A percentile compares a stretch with the other conserved stretches of the same genome.
These are phyloP conservation scores for Ramphastos sulfuratus DNA, from an alignment of 2,113 vertebrate genomes.

Conservation along the genomic window DNA sequence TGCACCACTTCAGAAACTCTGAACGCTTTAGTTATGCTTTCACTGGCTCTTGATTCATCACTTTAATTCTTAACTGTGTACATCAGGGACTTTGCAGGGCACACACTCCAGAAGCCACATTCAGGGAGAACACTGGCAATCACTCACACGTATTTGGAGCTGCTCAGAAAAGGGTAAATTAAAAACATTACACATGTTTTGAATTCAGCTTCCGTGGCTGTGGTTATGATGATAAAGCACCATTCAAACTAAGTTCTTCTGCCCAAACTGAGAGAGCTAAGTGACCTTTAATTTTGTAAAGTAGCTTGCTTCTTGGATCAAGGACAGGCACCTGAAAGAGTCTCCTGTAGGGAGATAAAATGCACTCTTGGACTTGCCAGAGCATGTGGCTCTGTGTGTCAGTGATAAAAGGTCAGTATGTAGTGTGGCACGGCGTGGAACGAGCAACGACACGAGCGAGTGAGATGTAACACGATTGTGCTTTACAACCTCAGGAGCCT, in stretches of 20 bases:
- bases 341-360: slow-evolving; percentile 10
- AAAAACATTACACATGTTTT: not conserved
- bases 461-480: slow-evolving; percentile 8
- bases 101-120: not conserved
- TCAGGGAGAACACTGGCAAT: not conserved
- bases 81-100: not conserved
- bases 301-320: not conserved
- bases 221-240: not conserved
- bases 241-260: not conserved
- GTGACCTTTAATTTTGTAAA: slow-evolving; percentile 17
- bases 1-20: not conserved
- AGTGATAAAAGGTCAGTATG: slow-evolving; percentile 2
- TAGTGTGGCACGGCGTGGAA: not conserved
- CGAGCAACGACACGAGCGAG: not conserved
- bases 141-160: not conserved
- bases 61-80: not conserved
- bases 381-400: not conserved
- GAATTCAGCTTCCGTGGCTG: not conserved
- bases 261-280: not conserved
- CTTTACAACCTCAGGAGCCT: not conserved
- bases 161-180: not conserved
- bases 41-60: not conserved
- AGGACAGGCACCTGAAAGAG: not conserved
- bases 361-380: slow-evolving; percentile 10
- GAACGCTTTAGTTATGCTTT: not conserved